Percentiles rank a stretch among this genome's conserved stretches.
Evolutionary conservation across 2,113 vertebrate genomes (phyloP).

Genomic region (Otis tarda): DNA sequence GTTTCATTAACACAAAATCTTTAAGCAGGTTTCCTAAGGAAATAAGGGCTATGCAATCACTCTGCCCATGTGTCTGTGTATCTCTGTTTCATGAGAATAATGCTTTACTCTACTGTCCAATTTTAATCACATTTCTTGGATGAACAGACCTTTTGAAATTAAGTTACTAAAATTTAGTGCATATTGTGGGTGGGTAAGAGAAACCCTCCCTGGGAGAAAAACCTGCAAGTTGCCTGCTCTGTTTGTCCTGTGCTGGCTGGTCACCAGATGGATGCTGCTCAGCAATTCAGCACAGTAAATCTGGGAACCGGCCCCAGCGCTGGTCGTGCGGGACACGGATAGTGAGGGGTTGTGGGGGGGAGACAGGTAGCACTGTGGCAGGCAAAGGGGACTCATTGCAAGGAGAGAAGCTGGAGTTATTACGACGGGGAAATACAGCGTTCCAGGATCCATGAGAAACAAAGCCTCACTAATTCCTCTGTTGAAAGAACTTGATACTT

Average conservation of each 20-base stretch:
- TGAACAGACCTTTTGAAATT: neutral
- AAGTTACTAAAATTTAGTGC: neutral
- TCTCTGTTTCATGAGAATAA: neutral
- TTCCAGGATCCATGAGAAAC: neutral
- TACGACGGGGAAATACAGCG: rapidly evolving
- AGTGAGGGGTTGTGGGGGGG: rapidly evolving
- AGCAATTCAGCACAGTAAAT: neutral
- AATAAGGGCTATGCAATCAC: neutral
- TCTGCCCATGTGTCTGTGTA: neutral
- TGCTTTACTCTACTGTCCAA: neutral
- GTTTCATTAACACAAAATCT: neutral
- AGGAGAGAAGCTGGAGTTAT: neutral
- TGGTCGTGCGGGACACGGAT: rapidly evolving
- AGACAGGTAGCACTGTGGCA: neutral
- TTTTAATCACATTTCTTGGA: neutral
- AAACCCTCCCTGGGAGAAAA: neutral
- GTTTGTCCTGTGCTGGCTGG: neutral
- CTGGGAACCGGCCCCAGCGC: neutral
- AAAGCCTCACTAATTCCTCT: neutral
- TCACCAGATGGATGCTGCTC: neutral
- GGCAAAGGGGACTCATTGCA: rapidly evolving
- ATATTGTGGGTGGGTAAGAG: neutral
- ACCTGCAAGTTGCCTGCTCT: neutral
- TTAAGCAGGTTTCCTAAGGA: neutral
- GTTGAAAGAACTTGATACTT: neutral